phyloP scores from a whole-genome alignment of 2,888 invertebrate species.

The Meganola albula region DNA sequence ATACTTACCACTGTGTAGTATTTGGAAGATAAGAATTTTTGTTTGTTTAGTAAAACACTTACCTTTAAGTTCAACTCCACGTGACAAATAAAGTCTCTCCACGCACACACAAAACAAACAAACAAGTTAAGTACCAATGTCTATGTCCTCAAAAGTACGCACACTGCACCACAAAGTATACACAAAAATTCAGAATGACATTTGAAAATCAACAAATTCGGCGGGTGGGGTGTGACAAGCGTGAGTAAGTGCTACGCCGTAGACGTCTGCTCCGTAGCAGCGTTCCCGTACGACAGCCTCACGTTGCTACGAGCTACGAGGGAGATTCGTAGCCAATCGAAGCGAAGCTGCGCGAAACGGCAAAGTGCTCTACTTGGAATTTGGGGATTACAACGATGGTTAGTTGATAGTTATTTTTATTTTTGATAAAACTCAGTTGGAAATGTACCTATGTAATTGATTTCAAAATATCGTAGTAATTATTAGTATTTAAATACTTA shows the following conservation, averaged over 20 bases:
- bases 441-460: too few species aligned
- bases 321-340: conserved; percentile 75
- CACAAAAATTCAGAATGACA: conserved; percentile 21
- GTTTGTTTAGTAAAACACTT: too few species aligned
- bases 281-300: conserved; percentile 69
- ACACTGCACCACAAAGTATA: conserved; percentile 18
- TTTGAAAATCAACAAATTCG: conserved; percentile 23
- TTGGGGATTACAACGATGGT: conserved; percentile 40
- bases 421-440: too few species aligned
- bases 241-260: conserved; percentile 67
- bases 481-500: too few species aligned
- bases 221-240: conserved; percentile 56
- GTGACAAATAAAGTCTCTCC: conserved; percentile 36
- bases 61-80: conserved; percentile 39
- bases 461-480: too few species aligned
- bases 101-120: conserved; percentile 44
- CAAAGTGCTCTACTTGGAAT: conserved; percentile 51
- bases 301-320: conserved; percentile 75
- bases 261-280: conserved; percentile 70
- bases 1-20: too few species aligned
- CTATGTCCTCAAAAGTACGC: conserved; percentile 17
- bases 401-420: conserved; percentile 26
- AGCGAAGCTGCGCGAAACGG: conserved; percentile 61
- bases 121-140: conserved; percentile 22
- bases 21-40: too few species aligned